phyloP scores from a whole-genome alignment of 2,888 invertebrate species.

The Himalopsyche tibetana region DNA sequence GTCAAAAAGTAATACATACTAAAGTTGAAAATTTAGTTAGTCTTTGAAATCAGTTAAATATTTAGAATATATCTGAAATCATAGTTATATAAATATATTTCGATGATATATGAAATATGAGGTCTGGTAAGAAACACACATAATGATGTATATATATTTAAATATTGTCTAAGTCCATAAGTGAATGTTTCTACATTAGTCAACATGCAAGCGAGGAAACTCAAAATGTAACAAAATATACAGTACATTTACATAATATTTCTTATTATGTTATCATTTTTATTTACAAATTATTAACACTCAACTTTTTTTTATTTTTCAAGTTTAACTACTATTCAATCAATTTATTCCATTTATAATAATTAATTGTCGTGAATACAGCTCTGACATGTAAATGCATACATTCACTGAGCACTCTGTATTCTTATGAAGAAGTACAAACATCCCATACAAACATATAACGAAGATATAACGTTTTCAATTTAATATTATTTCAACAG shows the following conservation, averaged over 20 bases:
- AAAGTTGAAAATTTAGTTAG: not conserved
- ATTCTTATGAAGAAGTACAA: slow-evolving; percentile 37
- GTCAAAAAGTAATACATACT: not conserved
- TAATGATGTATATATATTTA: slow-evolving; percentile 44
- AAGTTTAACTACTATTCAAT: slow-evolving; percentile 39
- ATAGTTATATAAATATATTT: slow-evolving; percentile 24
- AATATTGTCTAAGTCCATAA: slow-evolving; percentile 65
- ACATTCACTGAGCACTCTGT: slow-evolving; percentile 3
- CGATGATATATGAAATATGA: slow-evolving; percentile 44
- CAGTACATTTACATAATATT: slow-evolving; percentile 48
- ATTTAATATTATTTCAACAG: slow-evolving; percentile 44
- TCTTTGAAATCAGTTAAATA: slow-evolving; percentile 27
- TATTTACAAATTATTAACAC: slow-evolving; percentile 60
- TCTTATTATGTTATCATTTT: slow-evolving; percentile 37
- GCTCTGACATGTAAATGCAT: slow-evolving; percentile 13
- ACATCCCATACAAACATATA: slow-evolving; percentile 45
- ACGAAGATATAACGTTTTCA: slow-evolving; percentile 41
- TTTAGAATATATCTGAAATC: slow-evolving; percentile 1
- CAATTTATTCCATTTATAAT: slow-evolving; percentile 52
- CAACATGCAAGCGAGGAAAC: slow-evolving; percentile 61
- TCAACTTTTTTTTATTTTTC: slow-evolving; percentile 49
- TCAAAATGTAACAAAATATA: slow-evolving; percentile 53
- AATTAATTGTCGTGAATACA: slow-evolving; percentile 49
- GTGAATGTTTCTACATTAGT: slow-evolving; percentile 63
- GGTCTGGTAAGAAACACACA: slow-evolving; percentile 54